Evolutionary conservation across 2,888 invertebrate species (phyloP).

Genomic region (Mechanitis messenoides): DNA sequence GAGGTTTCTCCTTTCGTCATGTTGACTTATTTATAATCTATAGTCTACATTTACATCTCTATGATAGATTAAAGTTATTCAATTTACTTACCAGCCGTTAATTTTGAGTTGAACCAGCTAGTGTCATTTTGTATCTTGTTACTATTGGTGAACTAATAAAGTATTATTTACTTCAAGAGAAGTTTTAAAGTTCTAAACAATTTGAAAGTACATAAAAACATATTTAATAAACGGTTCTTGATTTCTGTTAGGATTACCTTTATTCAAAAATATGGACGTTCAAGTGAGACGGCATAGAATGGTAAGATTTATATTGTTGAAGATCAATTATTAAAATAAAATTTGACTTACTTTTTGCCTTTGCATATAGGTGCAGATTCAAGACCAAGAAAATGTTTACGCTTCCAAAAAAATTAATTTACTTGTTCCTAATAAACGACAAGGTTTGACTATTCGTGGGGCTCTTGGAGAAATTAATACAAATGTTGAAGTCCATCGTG

Average conservation of each 20-base stretch:
- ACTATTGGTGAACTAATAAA: no score
- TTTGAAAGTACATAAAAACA: not conserved
- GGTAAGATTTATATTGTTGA: conserved; percentile 40
- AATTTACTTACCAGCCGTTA: conserved; percentile 32
- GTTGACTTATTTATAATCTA: no score
- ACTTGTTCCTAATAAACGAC: conserved; percentile 46
- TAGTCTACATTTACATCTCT: no score
- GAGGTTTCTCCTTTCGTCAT: no score
- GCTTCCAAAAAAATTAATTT: conserved; percentile 47
- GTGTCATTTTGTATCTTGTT: not conserved
- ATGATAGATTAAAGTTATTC: conserved; percentile 13
- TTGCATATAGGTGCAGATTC: conserved; percentile 42
- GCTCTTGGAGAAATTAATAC: conserved; percentile 64
- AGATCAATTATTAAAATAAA: not conserved
- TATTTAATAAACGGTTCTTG: not conserved
- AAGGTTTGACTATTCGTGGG: conserved; percentile 53
- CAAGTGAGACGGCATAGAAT: conserved; percentile 51
- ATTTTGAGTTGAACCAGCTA: conserved; percentile 25
- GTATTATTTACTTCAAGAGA: no score
- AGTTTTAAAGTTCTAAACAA: no score
- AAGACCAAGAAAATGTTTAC: conserved; percentile 63
- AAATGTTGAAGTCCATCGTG: conserved; percentile 57
- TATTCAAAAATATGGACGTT: conserved; percentile 47
- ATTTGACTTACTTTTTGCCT: not conserved
- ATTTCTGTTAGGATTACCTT: conserved; percentile 1